Percentiles rank a stretch among this genome's conserved stretches.
Evolutionary conservation across 1,140 invertebrate species (phyloP).

Genomic region (Mactra quadrangularis): DNA sequence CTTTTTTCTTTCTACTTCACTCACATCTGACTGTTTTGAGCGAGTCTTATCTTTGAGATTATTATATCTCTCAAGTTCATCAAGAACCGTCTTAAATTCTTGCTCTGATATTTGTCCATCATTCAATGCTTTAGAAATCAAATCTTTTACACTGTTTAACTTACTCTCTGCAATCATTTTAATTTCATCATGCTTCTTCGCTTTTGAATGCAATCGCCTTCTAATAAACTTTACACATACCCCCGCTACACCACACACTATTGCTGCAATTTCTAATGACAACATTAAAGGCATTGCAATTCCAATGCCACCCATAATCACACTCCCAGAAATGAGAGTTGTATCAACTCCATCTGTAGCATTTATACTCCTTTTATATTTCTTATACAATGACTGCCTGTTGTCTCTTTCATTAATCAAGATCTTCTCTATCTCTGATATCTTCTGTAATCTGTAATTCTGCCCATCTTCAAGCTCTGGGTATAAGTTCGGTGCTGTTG

Average conservation of each 20-base stretch:
- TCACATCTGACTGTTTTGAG: slow-evolving; percentile 23
- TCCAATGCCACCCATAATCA: no score
- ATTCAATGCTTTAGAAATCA: slow-evolving; percentile 24
- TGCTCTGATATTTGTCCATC: slow-evolving; percentile 21
- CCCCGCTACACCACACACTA: not conserved
- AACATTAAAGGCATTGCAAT: not conserved
- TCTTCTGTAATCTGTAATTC: slow-evolving; percentile 20
- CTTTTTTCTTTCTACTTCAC: slow-evolving; percentile 11
- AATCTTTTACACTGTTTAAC: slow-evolving; percentile 31
- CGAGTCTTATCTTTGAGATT: not conserved
- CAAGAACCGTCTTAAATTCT: slow-evolving; percentile 15
- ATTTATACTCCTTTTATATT: no score
- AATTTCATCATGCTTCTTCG: slow-evolving; percentile 25
- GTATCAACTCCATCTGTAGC: no score
- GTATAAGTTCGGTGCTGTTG: not conserved
- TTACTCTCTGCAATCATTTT: slow-evolving; percentile 22
- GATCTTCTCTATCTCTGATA: slow-evolving; percentile 14
- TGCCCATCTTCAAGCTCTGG: not conserved
- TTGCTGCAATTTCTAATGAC: slow-evolving; percentile 9
- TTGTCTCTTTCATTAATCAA: not conserved
- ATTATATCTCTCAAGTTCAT: slow-evolving; percentile 11
- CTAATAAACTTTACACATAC: slow-evolving; percentile 35
- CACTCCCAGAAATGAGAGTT: no score
- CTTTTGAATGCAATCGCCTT: slow-evolving; percentile 14
- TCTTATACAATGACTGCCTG: slow-evolving; percentile 1